A percentile compares a stretch with the other conserved stretches of the same genome.
Evolutionary conservation across 30 jellyfish, hydroid and myxozoan genomes (phyloP).

Genomic region (Rhopilema esculentum): DNA sequence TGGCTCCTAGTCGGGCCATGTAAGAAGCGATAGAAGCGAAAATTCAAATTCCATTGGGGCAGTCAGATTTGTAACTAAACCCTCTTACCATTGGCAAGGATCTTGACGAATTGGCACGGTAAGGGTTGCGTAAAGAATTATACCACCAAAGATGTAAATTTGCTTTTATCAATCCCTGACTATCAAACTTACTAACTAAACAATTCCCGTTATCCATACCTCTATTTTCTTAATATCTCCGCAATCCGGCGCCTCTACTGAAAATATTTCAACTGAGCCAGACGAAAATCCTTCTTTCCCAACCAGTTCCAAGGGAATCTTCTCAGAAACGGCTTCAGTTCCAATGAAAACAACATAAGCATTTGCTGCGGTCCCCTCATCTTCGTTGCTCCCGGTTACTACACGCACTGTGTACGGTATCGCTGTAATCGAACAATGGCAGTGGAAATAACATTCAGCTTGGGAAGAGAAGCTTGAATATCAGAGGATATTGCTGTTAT

Average conservation of each 20-base stretch:
- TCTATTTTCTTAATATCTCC: slow-evolving; percentile 93
- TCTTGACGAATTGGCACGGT: too few species aligned
- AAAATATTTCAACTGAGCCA: slow-evolving; percentile 83
- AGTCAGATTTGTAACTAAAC: too few species aligned
- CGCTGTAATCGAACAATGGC: slow-evolving; percentile 60
- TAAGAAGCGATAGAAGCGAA: too few species aligned
- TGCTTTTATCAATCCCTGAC: too few species aligned
- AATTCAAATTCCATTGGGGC: too few species aligned
- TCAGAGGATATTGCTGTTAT: too few species aligned
- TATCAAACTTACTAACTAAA: too few species aligned
- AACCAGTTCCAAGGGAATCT: slow-evolving; percentile 79
- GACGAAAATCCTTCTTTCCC: slow-evolving; percentile 82
- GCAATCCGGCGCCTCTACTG: slow-evolving; percentile 87
- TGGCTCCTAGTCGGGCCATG: too few species aligned
- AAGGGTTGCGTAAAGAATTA: too few species aligned
- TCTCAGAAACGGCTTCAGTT: slow-evolving; percentile 87
- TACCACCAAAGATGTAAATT: too few species aligned
- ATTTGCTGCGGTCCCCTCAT: slow-evolving; percentile 81
- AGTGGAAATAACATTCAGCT: not conserved
- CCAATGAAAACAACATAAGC: slow-evolving; percentile 85
- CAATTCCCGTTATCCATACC: slow-evolving; percentile 35
- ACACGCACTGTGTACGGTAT: slow-evolving; percentile 94
- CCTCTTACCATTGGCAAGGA: too few species aligned
- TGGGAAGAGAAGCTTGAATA: too few species aligned
- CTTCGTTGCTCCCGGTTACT: slow-evolving; percentile 75